Evolutionary conservation across 2,888 invertebrate genomes (phyloP).

Genomic region (Idaea straminata): DNA sequence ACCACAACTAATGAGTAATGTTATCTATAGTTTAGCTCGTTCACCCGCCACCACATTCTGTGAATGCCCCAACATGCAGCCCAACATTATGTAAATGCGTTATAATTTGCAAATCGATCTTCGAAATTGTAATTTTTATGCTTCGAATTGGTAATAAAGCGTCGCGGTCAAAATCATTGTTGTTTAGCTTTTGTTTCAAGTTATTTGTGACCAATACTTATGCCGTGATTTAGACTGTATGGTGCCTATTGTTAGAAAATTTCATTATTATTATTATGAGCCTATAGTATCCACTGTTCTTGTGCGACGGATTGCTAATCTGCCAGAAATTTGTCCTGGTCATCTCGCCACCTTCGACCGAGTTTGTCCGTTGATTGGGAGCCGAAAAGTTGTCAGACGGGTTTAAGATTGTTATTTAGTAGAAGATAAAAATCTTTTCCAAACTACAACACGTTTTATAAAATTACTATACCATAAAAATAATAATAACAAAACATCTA

Average conservation of each 20-base stretch:
- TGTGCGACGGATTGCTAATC: no score
- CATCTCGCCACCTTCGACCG: no score
- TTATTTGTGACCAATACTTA: not conserved
- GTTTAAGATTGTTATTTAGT: no score
- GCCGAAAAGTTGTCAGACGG: no score
- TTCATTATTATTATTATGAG: no score
- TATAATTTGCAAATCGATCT: not conserved
- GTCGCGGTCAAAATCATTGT: not conserved
- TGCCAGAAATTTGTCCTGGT: no score
- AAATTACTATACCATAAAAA: not conserved
- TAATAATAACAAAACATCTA: conserved; percentile 14
- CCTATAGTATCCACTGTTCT: no score
- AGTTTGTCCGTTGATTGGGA: no score
- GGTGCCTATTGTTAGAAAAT: not conserved
- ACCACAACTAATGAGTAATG: conserved; percentile 51
- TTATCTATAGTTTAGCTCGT: conserved; percentile 58
- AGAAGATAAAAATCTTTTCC: not conserved
- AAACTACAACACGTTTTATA: not conserved
- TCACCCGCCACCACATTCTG: conserved; percentile 44
- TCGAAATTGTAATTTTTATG: not conserved
- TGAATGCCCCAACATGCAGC: conserved; percentile 16
- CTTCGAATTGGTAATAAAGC: not conserved
- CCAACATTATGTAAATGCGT: not conserved
- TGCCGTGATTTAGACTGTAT: not conserved
- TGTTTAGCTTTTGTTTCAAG: conserved; percentile 3